A percentile compares a stretch with the other conserved stretches of the same genome.
Conservation (phyloP, 2,888 invertebrate species). For the Caenorhabditis zanzibari region DNA sequence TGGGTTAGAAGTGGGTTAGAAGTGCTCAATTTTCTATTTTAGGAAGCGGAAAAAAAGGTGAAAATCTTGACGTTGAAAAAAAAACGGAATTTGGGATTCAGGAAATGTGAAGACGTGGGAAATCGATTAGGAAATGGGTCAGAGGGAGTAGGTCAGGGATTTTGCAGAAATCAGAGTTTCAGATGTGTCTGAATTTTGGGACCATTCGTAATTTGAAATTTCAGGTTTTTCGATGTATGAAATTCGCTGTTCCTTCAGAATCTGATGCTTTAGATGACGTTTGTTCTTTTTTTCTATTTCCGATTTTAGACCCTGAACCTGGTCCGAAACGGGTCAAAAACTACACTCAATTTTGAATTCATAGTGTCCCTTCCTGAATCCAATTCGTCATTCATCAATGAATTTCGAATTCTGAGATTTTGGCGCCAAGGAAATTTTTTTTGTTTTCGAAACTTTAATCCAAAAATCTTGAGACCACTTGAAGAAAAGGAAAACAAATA, state of each 20-base stretch:
- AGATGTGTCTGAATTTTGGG: neutral
- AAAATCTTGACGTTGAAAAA: neutral
- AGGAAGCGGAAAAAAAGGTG: neutral
- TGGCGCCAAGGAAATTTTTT: neutral
- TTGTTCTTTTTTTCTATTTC: neutral
- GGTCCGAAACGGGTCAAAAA: neutral
- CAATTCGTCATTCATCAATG: neutral
- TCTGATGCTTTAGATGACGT: too few species aligned
- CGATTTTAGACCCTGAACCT: neutral
- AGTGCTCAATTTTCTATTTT: neutral
- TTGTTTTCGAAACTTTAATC: neutral
- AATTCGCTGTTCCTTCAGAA: too few species aligned
- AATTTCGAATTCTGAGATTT: neutral
- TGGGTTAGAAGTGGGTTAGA: slow-evolving; percentile 13
- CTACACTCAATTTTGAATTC: neutral
- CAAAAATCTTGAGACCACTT: neutral
- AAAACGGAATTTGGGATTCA: neutral
- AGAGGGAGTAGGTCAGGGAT: neutral
- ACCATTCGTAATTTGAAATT: neutral
- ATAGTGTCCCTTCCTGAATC: neutral
- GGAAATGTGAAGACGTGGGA: neutral
- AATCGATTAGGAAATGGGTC: slow-evolving; percentile 37
- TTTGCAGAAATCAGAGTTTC: neutral
- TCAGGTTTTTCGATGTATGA: neutral
- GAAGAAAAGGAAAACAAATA: neutral